Base-by-base conservation (phyloP, 1,140 invertebrate species). In the Saccostrea glomerata region DNA sequence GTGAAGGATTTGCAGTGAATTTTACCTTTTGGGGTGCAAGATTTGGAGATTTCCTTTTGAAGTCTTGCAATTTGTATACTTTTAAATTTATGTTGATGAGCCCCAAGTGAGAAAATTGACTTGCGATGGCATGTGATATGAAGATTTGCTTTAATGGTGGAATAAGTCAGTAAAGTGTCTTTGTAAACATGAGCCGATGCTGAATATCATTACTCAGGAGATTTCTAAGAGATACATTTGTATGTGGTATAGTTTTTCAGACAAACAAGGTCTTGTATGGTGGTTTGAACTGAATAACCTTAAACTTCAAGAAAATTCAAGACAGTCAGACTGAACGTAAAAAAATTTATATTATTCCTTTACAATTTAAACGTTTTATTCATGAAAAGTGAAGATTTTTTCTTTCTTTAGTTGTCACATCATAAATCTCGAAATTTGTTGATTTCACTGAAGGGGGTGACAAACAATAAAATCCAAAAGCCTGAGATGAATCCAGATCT, bases 1-100 rank as follows among this genome's bases (percentile, higher is more conserved):
- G 70, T 77, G 70, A 77, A 36, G 70, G 70, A 77, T 77, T 77
- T 77, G 70, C 70, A 77, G 25, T 77, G 70, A 77, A 77, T 77
- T 77, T 25, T 77, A 77, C 70, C 70, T 77, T 36, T 77, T 77
- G 70, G 70, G 25, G 70, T 77, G 70, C 30, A 77, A 77, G 70
- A 77, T 77, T 77, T 77, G 70, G 30, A 77, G 70, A 77, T 77
- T 77, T 77, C 30, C 70, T 77, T 77, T 77, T 77, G 70, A 77
- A 77, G 70, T 77, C 70, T 6, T 77, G 23, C 70, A 77, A 36
- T 77, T 77, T 77, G 70, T 77, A 30, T 25, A 30, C 58, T 63
- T 15, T 77, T 30, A 13, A 77, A 36, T 77, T 77, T 77, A 77
- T 77, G 70, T 25, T 77, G 70, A 77, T 77, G 70, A 77, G 70